Conservation (phyloP, 1,140 invertebrate genomes). For the Phocides pigmalion region DNA sequence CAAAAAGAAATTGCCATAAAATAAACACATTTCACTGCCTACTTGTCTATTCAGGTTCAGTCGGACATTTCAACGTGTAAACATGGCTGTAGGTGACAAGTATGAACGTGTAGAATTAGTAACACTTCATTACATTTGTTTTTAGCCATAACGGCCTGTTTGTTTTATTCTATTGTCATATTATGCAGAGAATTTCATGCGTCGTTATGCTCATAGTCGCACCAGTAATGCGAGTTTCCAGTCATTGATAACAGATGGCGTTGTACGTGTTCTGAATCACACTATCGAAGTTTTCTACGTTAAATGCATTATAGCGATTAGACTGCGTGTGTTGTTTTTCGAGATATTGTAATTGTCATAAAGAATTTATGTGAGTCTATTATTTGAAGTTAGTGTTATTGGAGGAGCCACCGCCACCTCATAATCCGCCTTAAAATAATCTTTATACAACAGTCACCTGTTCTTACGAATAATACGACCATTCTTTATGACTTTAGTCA, state of each 20-base stretch:
- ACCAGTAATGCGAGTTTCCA: background rate
- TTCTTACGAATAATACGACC: too few relatives aligned
- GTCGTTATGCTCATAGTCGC: background rate
- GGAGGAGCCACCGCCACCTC: too few relatives aligned
- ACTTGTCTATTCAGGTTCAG: slow-evolving; percentile 15
- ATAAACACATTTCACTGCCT: slow-evolving; percentile 1
- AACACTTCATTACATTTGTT: slow-evolving; percentile 18
- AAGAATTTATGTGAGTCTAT: too few relatives aligned
- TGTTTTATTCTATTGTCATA: slow-evolving; percentile 25
- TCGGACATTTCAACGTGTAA: slow-evolving; percentile 6
- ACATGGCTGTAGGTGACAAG: background rate
- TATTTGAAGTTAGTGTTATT: too few relatives aligned
- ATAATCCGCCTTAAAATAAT: too few relatives aligned
- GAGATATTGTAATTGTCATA: too few relatives aligned
- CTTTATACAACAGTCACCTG: too few relatives aligned
- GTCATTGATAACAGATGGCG: background rate
- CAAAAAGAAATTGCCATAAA: slow-evolving; percentile 14
- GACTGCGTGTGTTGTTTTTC: too few relatives aligned
- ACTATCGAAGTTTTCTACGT: too few relatives aligned
- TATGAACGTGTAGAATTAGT: slow-evolving; percentile 7
- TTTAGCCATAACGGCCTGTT: slow-evolving; percentile 6
- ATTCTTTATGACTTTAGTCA: too few relatives aligned
- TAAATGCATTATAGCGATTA: too few relatives aligned
- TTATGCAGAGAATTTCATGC: slow-evolving; percentile 10
- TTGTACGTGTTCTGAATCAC: background rate